phyloP scores from a whole-genome alignment of 2,797 vertebrate species.

The Sparus aurata region DNA sequence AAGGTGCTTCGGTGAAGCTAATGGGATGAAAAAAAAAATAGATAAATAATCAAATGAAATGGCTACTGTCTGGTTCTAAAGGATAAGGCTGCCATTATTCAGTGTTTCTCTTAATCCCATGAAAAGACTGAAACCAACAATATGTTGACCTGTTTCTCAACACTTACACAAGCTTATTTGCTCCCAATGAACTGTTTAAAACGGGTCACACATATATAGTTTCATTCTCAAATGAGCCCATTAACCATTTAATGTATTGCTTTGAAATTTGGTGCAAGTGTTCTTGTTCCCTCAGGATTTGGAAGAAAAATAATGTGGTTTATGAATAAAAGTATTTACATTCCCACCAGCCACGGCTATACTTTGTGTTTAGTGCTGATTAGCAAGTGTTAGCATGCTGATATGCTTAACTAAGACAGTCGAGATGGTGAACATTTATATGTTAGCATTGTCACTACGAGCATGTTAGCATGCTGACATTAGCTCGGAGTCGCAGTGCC shows the following conservation, averaged over 20 bases:
- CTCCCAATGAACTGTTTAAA: constrained; percentile 10
- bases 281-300: not conserved
- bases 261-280: not conserved
- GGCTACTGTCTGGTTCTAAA: constrained; percentile 9
- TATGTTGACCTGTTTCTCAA: not conserved
- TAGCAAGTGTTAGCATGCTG: not conserved
- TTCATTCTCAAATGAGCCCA: constrained; percentile 3
- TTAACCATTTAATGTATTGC: not conserved
- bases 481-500: too few relatives aligned
- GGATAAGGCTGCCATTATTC: constrained; percentile 17
- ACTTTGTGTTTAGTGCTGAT: not conserved
- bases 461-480: not conserved
- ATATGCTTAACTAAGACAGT: too few relatives aligned
- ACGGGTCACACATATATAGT: not conserved
- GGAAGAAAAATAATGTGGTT: not conserved
- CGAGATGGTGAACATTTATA: not conserved
- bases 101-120: constrained; percentile 18
- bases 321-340: not conserved
- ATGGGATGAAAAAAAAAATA: constrained; percentile 5
- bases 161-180: not conserved
- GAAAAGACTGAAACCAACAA: constrained; percentile 5
- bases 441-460: not conserved
- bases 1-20: constrained; percentile 1
- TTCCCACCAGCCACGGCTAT: constrained; percentile 2
- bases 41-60: constrained; percentile 7